These are phyloP conservation scores for Cistogaster globosa DNA, from an alignment of 2,888 invertebrate genomes.

Conservation along the genomic window DNA sequence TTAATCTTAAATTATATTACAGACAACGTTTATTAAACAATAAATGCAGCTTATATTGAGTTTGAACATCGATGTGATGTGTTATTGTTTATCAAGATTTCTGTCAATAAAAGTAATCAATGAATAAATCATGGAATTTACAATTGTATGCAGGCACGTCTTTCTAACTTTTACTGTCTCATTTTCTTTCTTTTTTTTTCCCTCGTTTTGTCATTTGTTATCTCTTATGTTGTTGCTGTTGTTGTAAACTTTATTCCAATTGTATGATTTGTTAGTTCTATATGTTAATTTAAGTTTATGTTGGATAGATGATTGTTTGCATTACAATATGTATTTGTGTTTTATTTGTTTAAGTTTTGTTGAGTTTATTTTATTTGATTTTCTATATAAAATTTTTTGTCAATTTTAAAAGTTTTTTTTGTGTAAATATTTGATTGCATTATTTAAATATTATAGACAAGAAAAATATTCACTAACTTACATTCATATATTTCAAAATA, in stretches of 20 bases:
- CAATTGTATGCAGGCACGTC: constrained; percentile 5
- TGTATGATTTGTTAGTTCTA: constrained; percentile 44
- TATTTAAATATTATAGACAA: constrained; percentile 52
- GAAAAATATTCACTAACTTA: too few species aligned
- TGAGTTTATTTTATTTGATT: constrained; percentile 57
- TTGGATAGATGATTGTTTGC: neutral
- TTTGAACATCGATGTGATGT: constrained; percentile 12
- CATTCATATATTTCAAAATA: too few species aligned
- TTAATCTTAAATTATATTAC: too few species aligned
- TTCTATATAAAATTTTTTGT: constrained; percentile 54
- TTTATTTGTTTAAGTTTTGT: constrained; percentile 1
- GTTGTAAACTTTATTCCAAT: constrained; percentile 14
- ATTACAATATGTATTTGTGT: constrained; percentile 11
- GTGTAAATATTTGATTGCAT: constrained; percentile 71
- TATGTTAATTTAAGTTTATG: constrained; percentile 25
- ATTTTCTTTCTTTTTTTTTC: constrained; percentile 28
- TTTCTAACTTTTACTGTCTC: constrained; percentile 35
- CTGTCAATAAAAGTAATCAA: constrained; percentile 66
- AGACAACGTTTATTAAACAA: too few species aligned
- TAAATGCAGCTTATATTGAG: neutral
- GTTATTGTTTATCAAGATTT: constrained; percentile 56
- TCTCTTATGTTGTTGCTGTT: constrained; percentile 26
- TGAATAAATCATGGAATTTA: constrained; percentile 68
- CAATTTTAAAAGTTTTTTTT: constrained; percentile 60
- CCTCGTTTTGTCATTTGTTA: constrained; percentile 1